A percentile compares a stretch with the other conserved stretches of the same genome.
Evolutionary conservation across 1,140 invertebrate genomes (phyloP).

Genomic region (Drosophila nikananu): DNA sequence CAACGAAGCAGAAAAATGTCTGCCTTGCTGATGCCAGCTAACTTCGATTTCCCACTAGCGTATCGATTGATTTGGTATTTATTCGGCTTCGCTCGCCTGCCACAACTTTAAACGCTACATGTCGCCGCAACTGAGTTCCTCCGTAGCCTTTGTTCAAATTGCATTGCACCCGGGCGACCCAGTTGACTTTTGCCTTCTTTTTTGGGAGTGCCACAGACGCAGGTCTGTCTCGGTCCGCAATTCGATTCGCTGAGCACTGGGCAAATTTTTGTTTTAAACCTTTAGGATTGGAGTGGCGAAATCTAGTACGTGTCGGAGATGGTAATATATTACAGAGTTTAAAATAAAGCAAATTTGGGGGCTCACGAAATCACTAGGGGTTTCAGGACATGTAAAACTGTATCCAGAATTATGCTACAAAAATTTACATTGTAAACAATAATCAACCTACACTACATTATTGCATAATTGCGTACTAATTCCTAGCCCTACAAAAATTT

Average conservation of each 20-base stretch:
- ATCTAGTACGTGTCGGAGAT: neutral
- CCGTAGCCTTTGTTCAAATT: slow-evolving; percentile 62
- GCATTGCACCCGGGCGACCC: slow-evolving; percentile 39
- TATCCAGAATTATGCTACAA: too few species aligned
- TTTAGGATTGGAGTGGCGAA: neutral
- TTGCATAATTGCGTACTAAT: too few species aligned
- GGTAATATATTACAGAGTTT: neutral
- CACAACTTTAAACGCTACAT: slow-evolving; percentile 54
- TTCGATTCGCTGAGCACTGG: slow-evolving; percentile 10
- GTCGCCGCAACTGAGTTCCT: slow-evolving; percentile 48
- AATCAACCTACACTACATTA: too few species aligned
- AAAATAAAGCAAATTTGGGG: neutral
- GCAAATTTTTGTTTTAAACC: neutral
- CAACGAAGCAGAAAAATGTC: slow-evolving; percentile 77
- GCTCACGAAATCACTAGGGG: too few species aligned
- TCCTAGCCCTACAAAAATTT: too few species aligned
- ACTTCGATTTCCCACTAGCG: slow-evolving; percentile 72
- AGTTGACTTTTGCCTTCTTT: slow-evolving; percentile 18
- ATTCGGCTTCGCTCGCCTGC: slow-evolving; percentile 29
- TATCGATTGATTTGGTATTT: slow-evolving; percentile 73
- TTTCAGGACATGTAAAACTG: too few species aligned
- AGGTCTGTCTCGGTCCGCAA: neutral
- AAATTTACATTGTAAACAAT: too few species aligned
- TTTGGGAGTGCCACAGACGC: slow-evolving; percentile 10
- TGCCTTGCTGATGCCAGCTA: slow-evolving; percentile 48